Conservation (phyloP, 2,113 vertebrate species). For the Murina feae region DNA sequence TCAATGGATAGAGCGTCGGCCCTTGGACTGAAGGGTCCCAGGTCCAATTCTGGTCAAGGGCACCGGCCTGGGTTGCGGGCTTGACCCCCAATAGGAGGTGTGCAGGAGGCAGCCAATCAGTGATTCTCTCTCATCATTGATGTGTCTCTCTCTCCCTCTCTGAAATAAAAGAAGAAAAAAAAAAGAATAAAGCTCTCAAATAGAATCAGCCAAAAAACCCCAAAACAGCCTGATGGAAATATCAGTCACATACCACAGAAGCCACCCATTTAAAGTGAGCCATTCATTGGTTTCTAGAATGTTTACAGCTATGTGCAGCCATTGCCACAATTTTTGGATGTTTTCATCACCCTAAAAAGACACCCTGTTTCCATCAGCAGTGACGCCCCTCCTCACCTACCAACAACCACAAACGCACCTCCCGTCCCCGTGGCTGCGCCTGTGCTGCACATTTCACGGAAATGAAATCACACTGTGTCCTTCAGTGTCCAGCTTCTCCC, state of each 20-base stretch:
- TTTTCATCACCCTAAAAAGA: background rate
- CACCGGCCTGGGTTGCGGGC: too few species aligned
- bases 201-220: background rate
- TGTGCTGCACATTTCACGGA: background rate
- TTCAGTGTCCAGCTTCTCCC: background rate
- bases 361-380: background rate
- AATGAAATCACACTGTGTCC: rapidly evolving
- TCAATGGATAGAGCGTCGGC: too few species aligned
- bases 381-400: background rate
- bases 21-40: too few species aligned
- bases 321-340: background rate
- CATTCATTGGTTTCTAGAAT: background rate
- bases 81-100: too few species aligned
- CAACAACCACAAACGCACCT: rapidly evolving
- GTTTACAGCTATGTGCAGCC: background rate
- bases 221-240: background rate
- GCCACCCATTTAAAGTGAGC: background rate
- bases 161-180: too few species aligned
- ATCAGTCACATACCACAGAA: background rate
- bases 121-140: too few species aligned
- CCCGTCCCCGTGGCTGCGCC: rapidly evolving
- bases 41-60: too few species aligned
- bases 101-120: too few species aligned
- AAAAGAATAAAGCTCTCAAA: too few species aligned
- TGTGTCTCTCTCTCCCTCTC: too few species aligned